These are phyloP conservation scores for Poecilia wingei DNA, from an alignment of 2,797 vertebrate species.

Conservation along the genomic window DNA sequence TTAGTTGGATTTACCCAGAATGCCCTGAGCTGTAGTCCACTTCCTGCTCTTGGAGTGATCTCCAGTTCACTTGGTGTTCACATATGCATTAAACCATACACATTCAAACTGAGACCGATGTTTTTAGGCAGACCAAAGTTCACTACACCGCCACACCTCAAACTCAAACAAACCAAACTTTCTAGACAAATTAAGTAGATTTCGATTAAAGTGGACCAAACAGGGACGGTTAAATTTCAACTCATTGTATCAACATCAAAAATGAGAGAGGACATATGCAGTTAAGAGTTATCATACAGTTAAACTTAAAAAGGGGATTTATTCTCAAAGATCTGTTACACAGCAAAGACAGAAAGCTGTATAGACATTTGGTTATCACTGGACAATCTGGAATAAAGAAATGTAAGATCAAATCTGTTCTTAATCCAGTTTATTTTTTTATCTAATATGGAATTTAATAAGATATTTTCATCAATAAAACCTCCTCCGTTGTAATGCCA, in stretches of 20 bases:
- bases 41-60: too few relatives aligned
- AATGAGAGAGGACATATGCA: not conserved
- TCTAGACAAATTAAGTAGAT: too few relatives aligned
- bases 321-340: not conserved
- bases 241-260: not conserved
- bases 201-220: too few relatives aligned
- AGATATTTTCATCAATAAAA: slow-evolving; percentile 2
- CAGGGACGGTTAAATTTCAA: not conserved
- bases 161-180: too few relatives aligned
- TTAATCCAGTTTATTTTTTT: not conserved
- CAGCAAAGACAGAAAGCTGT: not conserved
- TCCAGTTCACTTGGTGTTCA: too few relatives aligned
- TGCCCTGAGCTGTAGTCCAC: too few relatives aligned
- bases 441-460: not conserved
- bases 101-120: too few relatives aligned
- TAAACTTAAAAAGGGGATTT: not conserved
- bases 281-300: not conserved
- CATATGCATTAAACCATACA: too few relatives aligned
- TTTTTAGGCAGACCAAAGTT: too few relatives aligned
- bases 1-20: too few relatives aligned
- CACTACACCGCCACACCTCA: too few relatives aligned
- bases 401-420: not conserved
- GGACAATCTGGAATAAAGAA: not conserved
- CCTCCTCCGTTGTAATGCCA: not conserved
- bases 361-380: not conserved